These are phyloP conservation scores for Allobates femoralis DNA, from an alignment of 2,797 vertebrate species.

Conservation along the genomic window DNA sequence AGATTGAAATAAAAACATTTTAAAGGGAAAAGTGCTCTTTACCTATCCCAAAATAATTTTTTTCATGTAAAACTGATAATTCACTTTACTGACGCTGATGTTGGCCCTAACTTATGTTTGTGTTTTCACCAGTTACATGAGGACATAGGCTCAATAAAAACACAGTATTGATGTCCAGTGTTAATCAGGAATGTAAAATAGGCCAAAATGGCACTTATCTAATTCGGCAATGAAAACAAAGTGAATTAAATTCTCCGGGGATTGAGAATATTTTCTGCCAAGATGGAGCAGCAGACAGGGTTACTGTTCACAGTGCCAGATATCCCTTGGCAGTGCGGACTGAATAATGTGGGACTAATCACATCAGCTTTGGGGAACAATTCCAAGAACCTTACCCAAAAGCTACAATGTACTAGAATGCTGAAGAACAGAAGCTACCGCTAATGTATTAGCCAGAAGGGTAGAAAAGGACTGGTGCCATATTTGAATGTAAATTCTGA, in stretches of 20 bases:
- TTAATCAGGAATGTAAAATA: slow-evolving; percentile 63
- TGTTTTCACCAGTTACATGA: slow-evolving; percentile 5
- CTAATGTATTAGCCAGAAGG: slow-evolving; percentile 56
- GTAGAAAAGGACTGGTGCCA: slow-evolving; percentile 48
- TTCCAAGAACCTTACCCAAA: slow-evolving; percentile 62
- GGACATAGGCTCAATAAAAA: neutral
- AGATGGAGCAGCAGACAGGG: slow-evolving; percentile 65
- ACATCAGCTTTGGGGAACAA: slow-evolving; percentile 60
- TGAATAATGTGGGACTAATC: slow-evolving; percentile 63
- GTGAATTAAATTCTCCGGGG: slow-evolving; percentile 59
- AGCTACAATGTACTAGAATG: slow-evolving; percentile 55
- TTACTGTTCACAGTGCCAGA: slow-evolving; percentile 60
- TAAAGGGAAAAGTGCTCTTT: neutral
- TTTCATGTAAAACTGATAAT: too few species aligned
- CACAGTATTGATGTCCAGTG: slow-evolving; percentile 51
- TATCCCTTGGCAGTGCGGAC: slow-evolving; percentile 58
- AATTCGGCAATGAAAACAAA: slow-evolving; percentile 60
- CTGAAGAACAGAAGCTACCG: slow-evolving; percentile 52
- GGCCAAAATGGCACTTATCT: slow-evolving; percentile 60
- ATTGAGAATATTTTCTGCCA: slow-evolving; percentile 63
- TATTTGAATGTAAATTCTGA: slow-evolving; percentile 55
- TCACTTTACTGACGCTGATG: neutral
- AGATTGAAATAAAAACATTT: neutral
- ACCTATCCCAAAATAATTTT: neutral
- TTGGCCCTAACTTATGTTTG: neutral